Conservation (phyloP, 2,888 invertebrate species). For the Cosmopolites sordidus region DNA sequence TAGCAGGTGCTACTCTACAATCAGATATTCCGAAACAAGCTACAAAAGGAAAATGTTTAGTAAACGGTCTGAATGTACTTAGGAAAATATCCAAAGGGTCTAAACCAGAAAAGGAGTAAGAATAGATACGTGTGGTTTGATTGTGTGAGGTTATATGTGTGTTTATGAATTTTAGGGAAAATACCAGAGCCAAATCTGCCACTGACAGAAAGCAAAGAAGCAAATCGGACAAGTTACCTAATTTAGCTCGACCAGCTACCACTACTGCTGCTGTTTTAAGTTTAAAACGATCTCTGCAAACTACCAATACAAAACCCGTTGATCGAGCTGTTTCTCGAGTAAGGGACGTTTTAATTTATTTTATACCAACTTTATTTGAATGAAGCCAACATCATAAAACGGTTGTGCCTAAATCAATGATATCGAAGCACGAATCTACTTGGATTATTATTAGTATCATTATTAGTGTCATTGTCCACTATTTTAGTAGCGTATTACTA, state of each 20-base stretch:
- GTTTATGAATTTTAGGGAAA: constrained; percentile 4
- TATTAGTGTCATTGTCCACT: too few species aligned
- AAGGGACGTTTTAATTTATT: too few species aligned
- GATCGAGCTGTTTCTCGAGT: too few species aligned
- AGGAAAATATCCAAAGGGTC: not conserved
- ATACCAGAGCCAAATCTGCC: constrained; percentile 6
- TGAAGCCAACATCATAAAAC: too few species aligned
- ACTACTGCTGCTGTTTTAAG: constrained; percentile 2
- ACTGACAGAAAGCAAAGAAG: constrained; percentile 13
- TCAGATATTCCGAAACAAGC: constrained; percentile 3
- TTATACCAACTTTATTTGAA: constrained; percentile 10
- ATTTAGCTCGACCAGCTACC: constrained; percentile 6
- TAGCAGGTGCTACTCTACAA: not conserved
- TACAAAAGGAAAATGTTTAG: not conserved
- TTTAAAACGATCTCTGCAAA: not conserved
- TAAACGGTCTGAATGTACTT: not conserved
- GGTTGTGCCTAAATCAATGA: too few species aligned
- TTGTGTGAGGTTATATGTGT: too few species aligned
- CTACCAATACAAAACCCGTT: not conserved
- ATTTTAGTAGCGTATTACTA: too few species aligned
- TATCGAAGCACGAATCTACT: not conserved
- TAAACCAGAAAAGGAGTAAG: constrained; percentile 10
- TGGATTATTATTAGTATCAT: too few species aligned
- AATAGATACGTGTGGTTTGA: too few species aligned
- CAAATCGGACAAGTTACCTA: constrained; percentile 19